Base-by-base conservation (phyloP, 2,888 invertebrate genomes). In the Cordilura impudica region DNA sequence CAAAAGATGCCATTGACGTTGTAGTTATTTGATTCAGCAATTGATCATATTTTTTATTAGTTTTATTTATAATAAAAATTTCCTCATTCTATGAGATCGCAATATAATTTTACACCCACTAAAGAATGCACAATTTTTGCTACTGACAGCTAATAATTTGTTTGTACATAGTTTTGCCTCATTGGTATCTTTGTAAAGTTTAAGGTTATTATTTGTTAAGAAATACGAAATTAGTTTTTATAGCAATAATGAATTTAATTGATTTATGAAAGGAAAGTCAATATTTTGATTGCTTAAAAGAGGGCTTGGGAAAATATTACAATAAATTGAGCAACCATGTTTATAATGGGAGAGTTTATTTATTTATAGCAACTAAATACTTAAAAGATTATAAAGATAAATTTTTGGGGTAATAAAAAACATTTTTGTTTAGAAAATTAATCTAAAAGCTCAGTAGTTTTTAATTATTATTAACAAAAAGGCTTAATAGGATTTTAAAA, bases 31-130 rank as follows among this genome's bases (percentile, higher is more conserved):
- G 53, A 14, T 58, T 58, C 14, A 51, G 60, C 74, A 67, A 67
- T 66, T 74, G 74, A 74, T 67, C 66, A 74, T 66, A 53, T n/a
- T 39, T 66, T 39, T 60, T n/a, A 14, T 43, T 60, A 14, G 21
- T 45, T 39, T 43, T 60, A 18, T 39, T 56, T 47, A 39, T 39
- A 39, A n/a, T n/a, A 39, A n/a, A 39, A 26, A 26, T 4, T n/a
- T 39, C 4, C n/a, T 39, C 35, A 39, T 10, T n/a, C 5, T 39
- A 39, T 39, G 12, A 4, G n/a, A 39, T n/a, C n/a, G 35, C n/a
- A 39, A 39, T 39, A n/a, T 35, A 39, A 67, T 69, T 49, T 69
- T 47, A 61, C 74, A 69, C 74, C 74, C 74, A 75, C 74, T 43
- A 51, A 18, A 67, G 31, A 72, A 5, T 19, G 45, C 60, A 67